phyloP scores from a whole-genome alignment of 1,140 invertebrate genomes.

The Drosophila melanogaster region DNA sequence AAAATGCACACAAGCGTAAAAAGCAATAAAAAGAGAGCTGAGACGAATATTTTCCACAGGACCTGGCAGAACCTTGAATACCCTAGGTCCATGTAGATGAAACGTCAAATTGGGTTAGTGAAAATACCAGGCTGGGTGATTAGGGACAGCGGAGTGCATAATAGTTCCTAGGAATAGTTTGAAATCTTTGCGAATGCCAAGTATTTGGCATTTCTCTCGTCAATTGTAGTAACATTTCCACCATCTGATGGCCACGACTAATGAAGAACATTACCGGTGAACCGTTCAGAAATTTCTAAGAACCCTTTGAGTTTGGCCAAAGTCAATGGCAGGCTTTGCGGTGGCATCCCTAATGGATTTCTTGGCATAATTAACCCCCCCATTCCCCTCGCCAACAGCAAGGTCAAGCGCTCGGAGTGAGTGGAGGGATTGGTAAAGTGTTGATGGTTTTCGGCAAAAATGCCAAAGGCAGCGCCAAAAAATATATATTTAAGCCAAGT shows the following conservation, averaged over 20 bases:
- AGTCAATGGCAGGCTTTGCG: conserved; percentile 57
- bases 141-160: neutral
- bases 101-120: neutral
- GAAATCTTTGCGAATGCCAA: neutral
- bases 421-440: conserved; percentile 47
- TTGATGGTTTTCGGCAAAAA: conserved; percentile 55
- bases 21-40: conserved; percentile 43
- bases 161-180: neutral
- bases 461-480: conserved; percentile 59
- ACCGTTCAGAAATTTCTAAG: conserved; percentile 4
- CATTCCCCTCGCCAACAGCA: neutral
- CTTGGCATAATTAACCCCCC: conserved; percentile 74
- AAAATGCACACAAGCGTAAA: conserved; percentile 78
- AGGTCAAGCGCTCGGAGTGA: conserved; percentile 22
- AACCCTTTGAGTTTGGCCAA: conserved; percentile 33
- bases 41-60: conserved; percentile 6
- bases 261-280: conserved; percentile 11
- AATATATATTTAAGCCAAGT: conserved; percentile 69
- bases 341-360: conserved; percentile 69
- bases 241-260: conserved; percentile 3
- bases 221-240: conserved; percentile 5
- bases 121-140: too few relatives aligned
- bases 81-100: conserved; percentile 14
- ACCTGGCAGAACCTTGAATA: conserved; percentile 25
- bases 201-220: neutral